Conservation (phyloP, 2,113 vertebrate species). For the Rostratula benghalensis region DNA sequence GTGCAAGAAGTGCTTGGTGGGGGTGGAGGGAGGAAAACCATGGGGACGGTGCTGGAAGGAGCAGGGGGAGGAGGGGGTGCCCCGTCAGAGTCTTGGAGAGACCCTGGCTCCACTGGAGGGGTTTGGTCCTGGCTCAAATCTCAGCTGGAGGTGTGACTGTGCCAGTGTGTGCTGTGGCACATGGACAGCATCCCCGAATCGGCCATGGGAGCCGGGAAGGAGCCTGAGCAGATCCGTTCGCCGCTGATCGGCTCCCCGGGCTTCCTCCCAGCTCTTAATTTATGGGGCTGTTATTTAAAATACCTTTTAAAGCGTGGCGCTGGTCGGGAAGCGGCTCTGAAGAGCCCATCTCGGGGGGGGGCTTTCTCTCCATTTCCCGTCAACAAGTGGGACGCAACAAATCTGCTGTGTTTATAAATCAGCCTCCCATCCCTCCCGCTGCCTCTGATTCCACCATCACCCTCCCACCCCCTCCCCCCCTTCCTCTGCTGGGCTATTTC, state of each 20-base stretch:
- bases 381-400: not conserved
- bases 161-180: accelerated
- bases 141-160: not conserved
- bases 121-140: not conserved
- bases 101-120: accelerated
- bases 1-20: accelerated
- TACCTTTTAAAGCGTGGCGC: not conserved
- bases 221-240: accelerated
- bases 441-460: not conserved
- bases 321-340: accelerated
- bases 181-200: accelerated
- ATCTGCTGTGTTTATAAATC: not conserved
- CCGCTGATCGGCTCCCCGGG: accelerated
- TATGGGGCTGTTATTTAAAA: not conserved
- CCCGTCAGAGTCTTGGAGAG: accelerated
- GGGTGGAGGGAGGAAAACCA: too few relatives aligned
- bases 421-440: not conserved
- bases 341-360: not conserved
- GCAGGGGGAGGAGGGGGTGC: not conserved
- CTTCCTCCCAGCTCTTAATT: not conserved
- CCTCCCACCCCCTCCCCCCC: too few relatives aligned
- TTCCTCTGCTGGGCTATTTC: not conserved
- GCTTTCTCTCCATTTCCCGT: not conserved
- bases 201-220: accelerated
- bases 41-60: accelerated